These are phyloP conservation scores for Dryococelus australis DNA, from an alignment of 2,888 invertebrate species.

Conservation along the genomic window DNA sequence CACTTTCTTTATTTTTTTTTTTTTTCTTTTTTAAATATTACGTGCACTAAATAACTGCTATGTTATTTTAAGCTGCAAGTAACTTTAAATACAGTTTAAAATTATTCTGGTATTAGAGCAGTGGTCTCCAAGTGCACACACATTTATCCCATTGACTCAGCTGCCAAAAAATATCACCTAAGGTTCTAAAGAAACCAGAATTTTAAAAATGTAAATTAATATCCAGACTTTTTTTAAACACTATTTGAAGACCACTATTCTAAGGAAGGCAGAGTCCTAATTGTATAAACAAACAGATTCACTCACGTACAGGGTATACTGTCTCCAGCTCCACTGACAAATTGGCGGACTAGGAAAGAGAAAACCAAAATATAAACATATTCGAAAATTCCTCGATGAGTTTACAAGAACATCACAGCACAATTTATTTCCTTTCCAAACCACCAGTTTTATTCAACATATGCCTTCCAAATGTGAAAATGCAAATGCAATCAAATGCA, in stretches of 20 bases:
- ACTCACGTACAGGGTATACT: slow-evolving; percentile 55
- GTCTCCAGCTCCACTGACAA: slow-evolving; percentile 55
- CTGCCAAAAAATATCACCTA: not conserved
- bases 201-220: not conserved
- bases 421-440: not conserved
- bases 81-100: slow-evolving; percentile 43
- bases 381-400: slow-evolving; percentile 24
- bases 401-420: not conserved
- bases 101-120: slow-evolving; percentile 46
- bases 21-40: slow-evolving; percentile 22
- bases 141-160: not conserved
- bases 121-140: slow-evolving; percentile 45
- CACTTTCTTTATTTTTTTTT: not conserved
- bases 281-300: slow-evolving; percentile 48
- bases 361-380: slow-evolving; percentile 48
- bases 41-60: slow-evolving; percentile 41
- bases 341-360: slow-evolving; percentile 54
- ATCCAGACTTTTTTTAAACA: not conserved
- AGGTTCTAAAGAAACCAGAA: not conserved
- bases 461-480: slow-evolving; percentile 34
- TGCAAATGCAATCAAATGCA: not conserved
- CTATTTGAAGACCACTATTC: slow-evolving; percentile 48
- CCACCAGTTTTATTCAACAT: slow-evolving; percentile 25
- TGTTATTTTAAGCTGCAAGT: slow-evolving; percentile 45
- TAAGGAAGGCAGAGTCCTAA: slow-evolving; percentile 48